Base-by-base conservation (phyloP, 2,797 vertebrate genomes). In the Sus cebifrons region DNA sequence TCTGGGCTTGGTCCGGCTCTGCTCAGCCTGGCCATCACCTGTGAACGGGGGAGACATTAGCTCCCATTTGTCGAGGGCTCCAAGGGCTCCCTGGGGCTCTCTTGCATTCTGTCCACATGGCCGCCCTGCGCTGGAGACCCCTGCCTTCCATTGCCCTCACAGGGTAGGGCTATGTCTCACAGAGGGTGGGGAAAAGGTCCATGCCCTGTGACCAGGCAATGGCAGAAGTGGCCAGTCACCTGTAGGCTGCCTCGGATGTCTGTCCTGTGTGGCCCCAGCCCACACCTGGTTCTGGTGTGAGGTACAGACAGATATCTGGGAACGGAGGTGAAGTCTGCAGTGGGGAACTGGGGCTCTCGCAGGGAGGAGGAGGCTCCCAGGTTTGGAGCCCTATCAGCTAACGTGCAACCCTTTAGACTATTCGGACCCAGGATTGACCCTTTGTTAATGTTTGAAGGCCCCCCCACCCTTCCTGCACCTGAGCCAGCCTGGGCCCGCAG, bases 111-210 rank as follows among this genome's bases (percentile, higher is more conserved):
- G 7, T 13, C 29, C 20, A 49, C 21, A 60, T 0, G 18, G 83
- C 29, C 3, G 36, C 8, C 20, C 20, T 14, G 17, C 1, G 5
- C 15, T 12, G 60, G 25, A 9, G 25, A 1, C 2, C 0, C 32
- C 11, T 9, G 6, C 6, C 1, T 10, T 58, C 29, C 13, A 2
- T 20, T 40, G 58, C 17, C 65, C 27, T 23, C 1, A 0, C 14
- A 29, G 74, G 49, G 9, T 6, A 49, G 56, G 32, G 6, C 20
- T 4, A 0, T 18, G n/a, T 32, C 64, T 73, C 40, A 6, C 4
- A 9, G 27, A 29, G 44, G 3, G 1, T 18, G 81, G n/a, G 40
- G 74, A 3, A 54, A 62, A 20, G 32, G 71, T 36, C 62, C 1
- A 2, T 0, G 2, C 16, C 49, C 65, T 10, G 5, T 21, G 21